Evolutionary conservation across 2,888 invertebrate genomes (phyloP).

Genomic region (Mimas tiliae): DNA sequence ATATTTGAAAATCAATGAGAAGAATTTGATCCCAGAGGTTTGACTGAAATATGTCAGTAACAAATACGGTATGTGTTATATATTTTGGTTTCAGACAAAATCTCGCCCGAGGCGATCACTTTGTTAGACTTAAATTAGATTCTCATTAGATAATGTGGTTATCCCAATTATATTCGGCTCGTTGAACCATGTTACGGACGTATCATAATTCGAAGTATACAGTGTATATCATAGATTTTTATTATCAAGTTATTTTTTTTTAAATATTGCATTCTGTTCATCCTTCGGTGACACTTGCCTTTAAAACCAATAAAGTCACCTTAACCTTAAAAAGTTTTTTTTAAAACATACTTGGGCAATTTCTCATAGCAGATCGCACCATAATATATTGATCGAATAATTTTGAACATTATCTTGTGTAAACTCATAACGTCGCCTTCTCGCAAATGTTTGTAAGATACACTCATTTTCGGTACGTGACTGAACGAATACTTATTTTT

Average conservation of each 20-base stretch:
- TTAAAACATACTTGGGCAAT: no score
- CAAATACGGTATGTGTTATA: background rate
- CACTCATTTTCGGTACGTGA: slow-evolving; percentile 14
- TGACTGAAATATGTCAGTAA: no score
- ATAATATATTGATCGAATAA: background rate
- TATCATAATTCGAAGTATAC: no score
- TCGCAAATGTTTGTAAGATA: background rate
- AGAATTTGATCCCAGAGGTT: no score
- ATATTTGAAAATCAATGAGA: background rate
- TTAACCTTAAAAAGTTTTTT: no score
- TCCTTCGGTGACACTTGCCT: no score
- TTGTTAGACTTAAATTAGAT: slow-evolving; percentile 1
- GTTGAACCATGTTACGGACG: background rate
- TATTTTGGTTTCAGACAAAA: background rate
- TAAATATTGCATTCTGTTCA: no score
- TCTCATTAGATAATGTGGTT: background rate
- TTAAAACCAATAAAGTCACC: no score
- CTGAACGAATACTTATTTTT: slow-evolving; percentile 12
- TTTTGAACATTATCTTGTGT: background rate
- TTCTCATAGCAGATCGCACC: no score
- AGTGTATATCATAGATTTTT: no score
- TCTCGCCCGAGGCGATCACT: slow-evolving; percentile 4
- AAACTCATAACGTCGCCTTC: background rate
- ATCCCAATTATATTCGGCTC: background rate
- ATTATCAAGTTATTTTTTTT: no score